Percentiles rank a stretch among this genome's conserved stretches.
phyloP scores from a whole-genome alignment of 2,888 invertebrate species.

The Melolontha melolontha region DNA sequence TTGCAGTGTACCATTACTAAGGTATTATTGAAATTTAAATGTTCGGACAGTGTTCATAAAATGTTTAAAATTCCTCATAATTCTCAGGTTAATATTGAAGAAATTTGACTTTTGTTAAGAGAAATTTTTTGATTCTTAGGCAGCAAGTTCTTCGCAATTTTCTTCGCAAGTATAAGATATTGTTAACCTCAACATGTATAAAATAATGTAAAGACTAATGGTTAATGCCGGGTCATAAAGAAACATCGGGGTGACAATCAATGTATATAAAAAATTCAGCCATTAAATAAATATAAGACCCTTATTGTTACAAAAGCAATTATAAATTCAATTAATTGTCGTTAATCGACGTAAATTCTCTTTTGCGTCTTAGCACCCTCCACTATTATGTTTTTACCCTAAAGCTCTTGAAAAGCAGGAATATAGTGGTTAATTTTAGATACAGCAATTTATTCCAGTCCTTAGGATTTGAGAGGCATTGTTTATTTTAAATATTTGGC shows the following conservation, averaged over 20 bases:
- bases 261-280: conserved; percentile 1
- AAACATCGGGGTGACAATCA: not conserved
- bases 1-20: no score
- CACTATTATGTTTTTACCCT: not conserved
- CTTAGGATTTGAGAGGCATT: conserved; percentile 18
- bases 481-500: conserved; percentile 32
- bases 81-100: no score
- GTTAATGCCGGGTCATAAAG: not conserved
- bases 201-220: not conserved
- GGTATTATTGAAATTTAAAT: no score
- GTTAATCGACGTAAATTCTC: conserved; percentile 32
- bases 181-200: not conserved
- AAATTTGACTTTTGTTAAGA: no score
- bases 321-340: conserved; percentile 36
- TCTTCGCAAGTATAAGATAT: conserved; percentile 7
- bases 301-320: conserved; percentile 29
- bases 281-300: not conserved
- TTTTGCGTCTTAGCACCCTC: conserved; percentile 1
- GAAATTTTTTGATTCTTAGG: no score
- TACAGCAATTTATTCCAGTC: conserved; percentile 9
- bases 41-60: no score
- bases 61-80: no score
- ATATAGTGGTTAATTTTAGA: conserved; percentile 30
- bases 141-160: no score
- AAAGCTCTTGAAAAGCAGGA: conserved; percentile 4